Evolutionary conservation across 2,113 vertebrate species (phyloP).

Genomic region (Galeopterus variegatus): DNA sequence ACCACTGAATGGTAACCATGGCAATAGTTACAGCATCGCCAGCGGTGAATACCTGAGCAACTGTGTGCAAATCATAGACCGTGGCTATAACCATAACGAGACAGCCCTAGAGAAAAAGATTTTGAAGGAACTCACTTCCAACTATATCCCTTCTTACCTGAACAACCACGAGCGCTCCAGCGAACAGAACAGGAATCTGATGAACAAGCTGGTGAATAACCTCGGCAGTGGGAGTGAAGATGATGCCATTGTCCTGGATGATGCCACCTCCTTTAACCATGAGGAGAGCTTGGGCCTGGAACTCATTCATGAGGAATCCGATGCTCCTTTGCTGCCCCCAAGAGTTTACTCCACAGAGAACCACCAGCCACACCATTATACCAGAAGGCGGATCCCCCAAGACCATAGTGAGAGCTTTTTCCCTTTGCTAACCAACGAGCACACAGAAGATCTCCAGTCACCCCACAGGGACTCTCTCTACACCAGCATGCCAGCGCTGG

Average conservation of each 20-base stretch:
- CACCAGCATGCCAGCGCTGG: constrained; percentile 96
- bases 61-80: constrained; percentile 99
- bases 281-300: constrained; percentile 96
- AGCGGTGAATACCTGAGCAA: constrained; percentile 98
- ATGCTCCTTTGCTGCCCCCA: constrained; percentile 94
- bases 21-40: constrained; percentile 99
- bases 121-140: constrained; percentile 99
- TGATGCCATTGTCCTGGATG: constrained; percentile 94
- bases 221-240: constrained; percentile 94
- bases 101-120: constrained; percentile 99
- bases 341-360: constrained; percentile 92
- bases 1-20: constrained; percentile 99
- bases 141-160: constrained; percentile 98
- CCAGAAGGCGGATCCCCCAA: constrained; percentile 94
- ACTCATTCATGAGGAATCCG: constrained; percentile 96
- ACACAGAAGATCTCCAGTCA: constrained; percentile 94
- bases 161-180: constrained; percentile 96
- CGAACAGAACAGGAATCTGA: constrained; percentile 96
- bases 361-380: constrained; percentile 93
- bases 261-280: constrained; percentile 93
- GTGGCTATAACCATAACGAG: constrained; percentile 97
- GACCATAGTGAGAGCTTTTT: constrained; percentile 99
- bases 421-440: constrained; percentile 96
- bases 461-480: constrained; percentile 97
- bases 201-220: constrained; percentile 98